Percentiles rank a stretch among this genome's conserved stretches.
Evolutionary conservation across 1,140 invertebrate genomes (phyloP).

Genomic region (Heliconius congener): DNA sequence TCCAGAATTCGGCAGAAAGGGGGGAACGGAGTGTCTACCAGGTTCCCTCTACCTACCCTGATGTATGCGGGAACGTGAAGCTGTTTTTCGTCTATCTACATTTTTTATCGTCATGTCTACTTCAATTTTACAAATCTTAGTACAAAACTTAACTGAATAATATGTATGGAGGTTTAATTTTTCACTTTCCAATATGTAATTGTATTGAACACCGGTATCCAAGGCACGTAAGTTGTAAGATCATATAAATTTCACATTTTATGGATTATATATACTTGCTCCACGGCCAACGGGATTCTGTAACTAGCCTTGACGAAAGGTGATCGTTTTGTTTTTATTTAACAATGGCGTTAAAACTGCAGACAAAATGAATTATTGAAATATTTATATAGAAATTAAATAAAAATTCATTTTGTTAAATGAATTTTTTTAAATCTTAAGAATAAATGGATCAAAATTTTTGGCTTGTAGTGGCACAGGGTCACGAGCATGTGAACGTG

Average conservation of each 20-base stretch:
- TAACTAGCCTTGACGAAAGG: slow-evolving; percentile 30
- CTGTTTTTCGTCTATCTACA: too few relatives aligned
- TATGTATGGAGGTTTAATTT: background rate
- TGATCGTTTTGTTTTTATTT: slow-evolving; percentile 24
- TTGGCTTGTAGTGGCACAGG: too few relatives aligned
- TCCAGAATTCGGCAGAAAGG: too few relatives aligned
- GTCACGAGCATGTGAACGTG: too few relatives aligned
- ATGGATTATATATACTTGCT: slow-evolving; percentile 25
- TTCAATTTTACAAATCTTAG: too few relatives aligned
- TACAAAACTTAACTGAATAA: background rate
- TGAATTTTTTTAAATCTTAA: background rate
- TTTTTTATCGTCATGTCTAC: too few relatives aligned
- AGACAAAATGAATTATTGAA: background rate
- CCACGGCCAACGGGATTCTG: slow-evolving; percentile 29
- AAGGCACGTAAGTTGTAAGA: background rate
- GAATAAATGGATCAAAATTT: background rate
- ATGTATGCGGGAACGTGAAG: too few relatives aligned
- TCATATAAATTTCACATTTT: slow-evolving; percentile 20
- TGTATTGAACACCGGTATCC: background rate
- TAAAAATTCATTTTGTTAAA: background rate
- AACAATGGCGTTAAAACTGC: background rate
- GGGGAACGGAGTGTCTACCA: too few relatives aligned
- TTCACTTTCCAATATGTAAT: slow-evolving; percentile 1
- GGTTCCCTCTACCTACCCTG: too few relatives aligned
- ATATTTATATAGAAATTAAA: background rate